Base-by-base conservation (phyloP, 2,797 vertebrate species). In the Galaxias olidus region DNA sequence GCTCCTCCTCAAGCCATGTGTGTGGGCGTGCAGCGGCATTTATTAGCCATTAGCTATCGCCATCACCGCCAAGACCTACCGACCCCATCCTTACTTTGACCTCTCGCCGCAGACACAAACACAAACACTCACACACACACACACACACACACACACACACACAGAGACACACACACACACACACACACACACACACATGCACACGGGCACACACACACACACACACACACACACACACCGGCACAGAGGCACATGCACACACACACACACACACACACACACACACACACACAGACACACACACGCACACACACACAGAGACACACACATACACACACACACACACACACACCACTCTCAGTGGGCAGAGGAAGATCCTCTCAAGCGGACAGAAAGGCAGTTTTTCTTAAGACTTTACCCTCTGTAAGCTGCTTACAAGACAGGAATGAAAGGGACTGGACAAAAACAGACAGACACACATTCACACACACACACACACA, bases 11-110 rank as follows among this genome's bases (percentile, higher is more conserved):
- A 48, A 17, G n/a, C 45, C 30, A 14, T 40, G 20, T 8, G 59
- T 11, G 75, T 64, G 69, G 58, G 62, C 66, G 80, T 50, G 65
- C 66, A 48, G 46, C n/a, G 71, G 50, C 73, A 76, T 77, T 87
- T 86, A 84, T 82, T 86, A 88, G 83, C 66, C 68, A 12, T 44
- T 43, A 30, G 30, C 71, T 57, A 50, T 76, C 63, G 68, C 42
- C 47, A 74, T 45, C 59, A 72, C 69, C 65, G 50, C 76, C 48
- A 73, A 77, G 59, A 55, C n/a, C 60, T 61, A 14, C 47, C 63
- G 17, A 6, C 47, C 30, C 72, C 72, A 87, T 79, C 69, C 87
- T 83, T 80, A 59, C 64, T 73, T 54, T 63, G 67, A 87, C 66
- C 65, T 77, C 49, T 52, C 84, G 74, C 41, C 83, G 15, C 77